Evolutionary conservation across 2,888 invertebrate species (phyloP).

Genomic region (Fragum fragum): DNA sequence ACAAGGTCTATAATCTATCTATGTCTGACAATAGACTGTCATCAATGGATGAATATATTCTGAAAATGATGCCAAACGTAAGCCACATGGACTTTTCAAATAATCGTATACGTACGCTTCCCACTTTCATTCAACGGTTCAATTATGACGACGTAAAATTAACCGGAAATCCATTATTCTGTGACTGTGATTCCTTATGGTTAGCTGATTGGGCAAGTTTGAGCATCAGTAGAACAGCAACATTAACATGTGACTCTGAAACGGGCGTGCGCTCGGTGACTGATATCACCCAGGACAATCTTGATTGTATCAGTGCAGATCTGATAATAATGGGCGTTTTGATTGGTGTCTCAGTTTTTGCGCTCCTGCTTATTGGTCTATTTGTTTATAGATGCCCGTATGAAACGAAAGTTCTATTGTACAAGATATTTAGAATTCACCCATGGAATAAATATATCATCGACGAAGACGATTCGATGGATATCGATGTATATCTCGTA

Average conservation of each 20-base stretch:
- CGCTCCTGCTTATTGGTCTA: constrained; percentile 26
- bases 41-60: constrained; percentile 41
- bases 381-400: constrained; percentile 69
- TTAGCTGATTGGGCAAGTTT: constrained; percentile 63
- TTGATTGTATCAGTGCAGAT: constrained; percentile 33
- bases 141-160: constrained; percentile 49
- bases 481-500: constrained; percentile 61
- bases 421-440: constrained; percentile 54
- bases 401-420: constrained; percentile 69
- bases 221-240: constrained; percentile 29
- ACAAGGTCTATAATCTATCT: constrained; percentile 56
- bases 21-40: constrained; percentile 52
- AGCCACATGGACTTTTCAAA: constrained; percentile 37
- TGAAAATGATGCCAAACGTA: constrained; percentile 26
- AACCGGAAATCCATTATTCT: constrained; percentile 56
- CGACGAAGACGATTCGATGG: constrained; percentile 41
- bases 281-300: constrained; percentile 21
- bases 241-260: constrained; percentile 43
- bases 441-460: constrained; percentile 62
- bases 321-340: constrained; percentile 30
- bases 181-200: constrained; percentile 70
- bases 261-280: constrained; percentile 14
- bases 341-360: constrained; percentile 1
- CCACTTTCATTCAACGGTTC: constrained; percentile 55
- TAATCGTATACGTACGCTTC: constrained; percentile 43